Base-by-base conservation (phyloP, 2,888 invertebrate species). In the Odontocolon sp. region DNA sequence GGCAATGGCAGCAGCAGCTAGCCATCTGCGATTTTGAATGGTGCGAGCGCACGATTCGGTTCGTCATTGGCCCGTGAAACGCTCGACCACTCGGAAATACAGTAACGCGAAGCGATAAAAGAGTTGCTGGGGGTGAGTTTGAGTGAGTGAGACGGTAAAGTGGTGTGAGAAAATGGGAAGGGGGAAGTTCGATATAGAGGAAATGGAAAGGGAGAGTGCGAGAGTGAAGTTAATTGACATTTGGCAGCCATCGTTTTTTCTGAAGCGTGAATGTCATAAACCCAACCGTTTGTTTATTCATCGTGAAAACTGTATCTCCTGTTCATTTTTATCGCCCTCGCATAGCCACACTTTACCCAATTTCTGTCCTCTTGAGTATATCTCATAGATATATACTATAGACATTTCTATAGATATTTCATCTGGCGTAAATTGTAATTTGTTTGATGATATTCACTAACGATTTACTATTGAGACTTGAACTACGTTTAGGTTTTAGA, bases 11-110 rank as follows among this genome's bases (percentile, higher is more conserved):
- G 33, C 18, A 6, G 54, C 9, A 14, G 33, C 5, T 9, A 14
- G 14, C 79, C 82, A 82, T 82, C 80, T 82, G 80, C 68, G 80
- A 77, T 78, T 78, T 77, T 79, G 79, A 82, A 77, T 79, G 77
- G 78, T 68, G 71, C 70, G 16, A 0, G 63, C 38, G 56, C 11
- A n/a, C n/a, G 18, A 33, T 54, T 70, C 54, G 16, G 68, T 16
- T 76, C 66, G 66, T 72, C 72, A 77, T 79, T 76, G 80, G 64
- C 50, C 73, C 66, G 54, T 59, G 21, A 63, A 69, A 56, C 16
- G 57, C 26, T 26, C 47, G 11, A 26, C 16, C 38, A 36, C 9
- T 16, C 42, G 18, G 64, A 78, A 79, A 80, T 78, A 76, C 76
- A 70, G 73, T 79, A 77, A 78, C 71, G 66, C 63, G 71, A 69